Evolutionary conservation across 2,888 invertebrate species (phyloP).

Genomic region (Nemapogon koenigi): DNA sequence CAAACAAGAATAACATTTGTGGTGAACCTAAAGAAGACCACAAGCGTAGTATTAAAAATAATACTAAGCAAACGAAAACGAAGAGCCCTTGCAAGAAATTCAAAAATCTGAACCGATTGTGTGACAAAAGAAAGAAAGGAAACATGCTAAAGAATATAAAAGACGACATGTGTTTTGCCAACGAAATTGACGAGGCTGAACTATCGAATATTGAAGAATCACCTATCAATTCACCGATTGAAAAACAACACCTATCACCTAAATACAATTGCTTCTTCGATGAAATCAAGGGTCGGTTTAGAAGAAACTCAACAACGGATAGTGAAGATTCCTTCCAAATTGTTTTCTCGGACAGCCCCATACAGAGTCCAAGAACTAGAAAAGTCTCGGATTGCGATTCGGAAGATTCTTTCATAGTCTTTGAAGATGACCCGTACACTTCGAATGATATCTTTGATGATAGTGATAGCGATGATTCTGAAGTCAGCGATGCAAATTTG

Average conservation of each 20-base stretch:
- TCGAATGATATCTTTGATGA: conserved; percentile 38
- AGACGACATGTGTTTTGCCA: conserved; percentile 32
- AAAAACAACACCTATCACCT: too few relatives aligned
- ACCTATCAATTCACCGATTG: too few relatives aligned
- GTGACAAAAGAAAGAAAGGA: conserved; percentile 25
- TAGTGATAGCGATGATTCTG: conserved; percentile 17
- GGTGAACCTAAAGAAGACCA: not conserved
- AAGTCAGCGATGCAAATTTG: conserved; percentile 21
- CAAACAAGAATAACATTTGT: conserved; percentile 11
- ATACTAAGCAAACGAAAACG: conserved; percentile 18
- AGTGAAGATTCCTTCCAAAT: conserved; percentile 56
- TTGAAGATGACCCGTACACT: conserved; percentile 46
- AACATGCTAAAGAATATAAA: conserved; percentile 27
- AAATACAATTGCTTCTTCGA: conserved; percentile 40
- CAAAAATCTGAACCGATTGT: conserved; percentile 27
- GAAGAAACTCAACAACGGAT: conserved; percentile 29
- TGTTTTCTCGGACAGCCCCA: conserved; percentile 39
- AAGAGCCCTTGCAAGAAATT: conserved; percentile 27
- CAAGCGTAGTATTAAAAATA: not conserved
- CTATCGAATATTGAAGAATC: conserved; percentile 28
- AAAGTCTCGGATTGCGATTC: conserved; percentile 60
- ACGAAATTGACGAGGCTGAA: conserved; percentile 29
- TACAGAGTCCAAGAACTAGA: conserved; percentile 19
- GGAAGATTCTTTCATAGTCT: conserved; percentile 65
- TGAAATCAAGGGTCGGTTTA: conserved; percentile 43